A percentile compares a stretch with the other conserved stretches of the same genome.
These are phyloP conservation scores for Spheniscus humboldti DNA, from an alignment of 2,797 vertebrate genomes.

Conservation along the genomic window DNA sequence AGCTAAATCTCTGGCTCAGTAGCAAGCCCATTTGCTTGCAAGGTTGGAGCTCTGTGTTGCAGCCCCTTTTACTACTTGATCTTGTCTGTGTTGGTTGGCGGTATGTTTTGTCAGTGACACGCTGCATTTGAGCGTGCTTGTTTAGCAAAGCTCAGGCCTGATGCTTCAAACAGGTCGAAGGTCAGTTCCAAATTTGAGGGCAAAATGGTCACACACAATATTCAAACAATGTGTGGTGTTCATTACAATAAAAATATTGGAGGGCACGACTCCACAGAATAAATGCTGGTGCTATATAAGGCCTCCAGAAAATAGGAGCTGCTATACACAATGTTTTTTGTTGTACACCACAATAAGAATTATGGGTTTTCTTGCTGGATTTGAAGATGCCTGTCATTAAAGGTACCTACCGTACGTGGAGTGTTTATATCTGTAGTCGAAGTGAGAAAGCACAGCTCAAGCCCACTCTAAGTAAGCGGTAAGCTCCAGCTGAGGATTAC, in stretches of 20 bases:
- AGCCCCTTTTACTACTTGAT: background rate
- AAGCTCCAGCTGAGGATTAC: background rate
- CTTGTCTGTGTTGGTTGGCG: background rate
- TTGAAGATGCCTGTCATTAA: constrained; percentile 3
- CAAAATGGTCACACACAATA: background rate
- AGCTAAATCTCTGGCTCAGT: background rate
- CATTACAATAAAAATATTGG: background rate
- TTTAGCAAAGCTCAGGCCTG: constrained; percentile 22
- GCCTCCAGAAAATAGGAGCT: background rate
- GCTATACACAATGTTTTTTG: background rate
- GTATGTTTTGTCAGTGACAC: background rate
- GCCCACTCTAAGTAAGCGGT: background rate
- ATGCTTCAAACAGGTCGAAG: background rate
- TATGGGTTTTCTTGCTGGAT: background rate
- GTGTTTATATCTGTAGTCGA: background rate
- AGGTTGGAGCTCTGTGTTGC: background rate
- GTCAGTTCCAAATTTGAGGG: constrained; percentile 3
- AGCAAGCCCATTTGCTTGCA: background rate
- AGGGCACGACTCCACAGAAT: background rate
- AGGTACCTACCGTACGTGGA: background rate
- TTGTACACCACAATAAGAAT: background rate
- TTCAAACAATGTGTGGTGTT: background rate
- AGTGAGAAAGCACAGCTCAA: background rate
- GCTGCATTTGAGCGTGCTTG: background rate
- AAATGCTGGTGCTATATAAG: background rate